Percentiles rank a stretch among this genome's conserved stretches.
These are phyloP conservation scores for Murina feae DNA, from an alignment of 2,113 vertebrate genomes.

Conservation along the genomic window DNA sequence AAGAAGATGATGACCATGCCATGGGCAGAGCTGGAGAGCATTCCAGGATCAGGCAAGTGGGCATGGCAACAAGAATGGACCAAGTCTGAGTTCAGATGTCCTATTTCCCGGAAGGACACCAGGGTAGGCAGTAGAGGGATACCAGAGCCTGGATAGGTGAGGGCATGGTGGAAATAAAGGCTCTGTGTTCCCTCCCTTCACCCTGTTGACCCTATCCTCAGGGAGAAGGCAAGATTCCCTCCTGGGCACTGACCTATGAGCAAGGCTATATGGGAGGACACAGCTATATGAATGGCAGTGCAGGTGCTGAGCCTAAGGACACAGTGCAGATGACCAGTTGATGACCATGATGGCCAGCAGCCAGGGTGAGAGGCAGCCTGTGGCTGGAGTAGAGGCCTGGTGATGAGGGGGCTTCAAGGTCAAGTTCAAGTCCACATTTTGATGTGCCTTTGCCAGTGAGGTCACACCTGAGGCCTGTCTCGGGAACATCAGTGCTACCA, in stretches of 20 bases:
- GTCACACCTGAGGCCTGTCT: neutral
- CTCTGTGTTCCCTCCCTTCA: neutral
- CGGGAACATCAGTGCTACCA: neutral
- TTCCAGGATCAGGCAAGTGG: neutral
- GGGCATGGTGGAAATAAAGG: neutral
- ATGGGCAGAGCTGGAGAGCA: neutral
- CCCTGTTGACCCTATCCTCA: neutral
- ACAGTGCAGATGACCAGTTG: neutral
- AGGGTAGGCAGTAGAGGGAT: no score
- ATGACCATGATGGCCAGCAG: neutral
- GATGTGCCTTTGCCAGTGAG: neutral
- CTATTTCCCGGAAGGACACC: neutral
- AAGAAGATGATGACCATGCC: neutral
- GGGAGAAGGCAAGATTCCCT: neutral
- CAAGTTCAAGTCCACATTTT: no score
- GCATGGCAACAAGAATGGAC: accelerated
- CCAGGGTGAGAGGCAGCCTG: neutral
- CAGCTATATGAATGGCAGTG: neutral
- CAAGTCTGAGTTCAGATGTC: neutral
- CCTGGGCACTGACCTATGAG: neutral
- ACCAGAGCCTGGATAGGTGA: neutral
- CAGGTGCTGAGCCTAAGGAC: neutral
- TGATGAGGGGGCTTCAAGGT: neutral
- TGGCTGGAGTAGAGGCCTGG: neutral
- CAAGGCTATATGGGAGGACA: no score